These are phyloP conservation scores for Pristionchus fissidentatus DNA, from an alignment of 2,888 invertebrate species.

Conservation along the genomic window DNA sequence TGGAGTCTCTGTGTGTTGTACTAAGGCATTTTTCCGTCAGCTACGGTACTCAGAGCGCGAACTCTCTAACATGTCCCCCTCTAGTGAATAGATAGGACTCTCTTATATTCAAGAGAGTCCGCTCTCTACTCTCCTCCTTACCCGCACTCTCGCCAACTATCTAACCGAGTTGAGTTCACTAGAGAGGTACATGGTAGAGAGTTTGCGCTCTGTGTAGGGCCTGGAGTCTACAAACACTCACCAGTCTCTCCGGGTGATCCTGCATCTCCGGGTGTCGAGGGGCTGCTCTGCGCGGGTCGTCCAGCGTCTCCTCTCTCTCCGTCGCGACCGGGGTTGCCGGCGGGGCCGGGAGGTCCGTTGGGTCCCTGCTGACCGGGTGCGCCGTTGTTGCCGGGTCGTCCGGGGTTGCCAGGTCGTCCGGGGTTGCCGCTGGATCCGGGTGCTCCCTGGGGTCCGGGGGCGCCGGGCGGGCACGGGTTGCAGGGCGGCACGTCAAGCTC, in stretches of 20 bases:
- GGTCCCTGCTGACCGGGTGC: conserved; percentile 66
- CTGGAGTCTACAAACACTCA: conserved; percentile 11
- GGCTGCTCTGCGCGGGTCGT: conserved; percentile 67
- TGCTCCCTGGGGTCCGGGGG: conserved; percentile 70
- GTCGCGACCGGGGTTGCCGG: conserved; percentile 66
- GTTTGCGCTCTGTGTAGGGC: neutral
- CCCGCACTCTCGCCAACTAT: too few relatives aligned
- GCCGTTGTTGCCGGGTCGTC: conserved; percentile 68
- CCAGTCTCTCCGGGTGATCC: conserved; percentile 70
- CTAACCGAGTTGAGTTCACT: conserved; percentile 3
- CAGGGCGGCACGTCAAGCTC: conserved; percentile 75
- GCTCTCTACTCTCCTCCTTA: too few relatives aligned
- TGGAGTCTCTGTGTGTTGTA: too few relatives aligned
- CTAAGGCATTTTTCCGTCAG: too few relatives aligned
- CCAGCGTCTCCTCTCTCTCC: conserved; percentile 71
- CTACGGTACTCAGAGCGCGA: too few relatives aligned
- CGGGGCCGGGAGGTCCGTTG: conserved; percentile 66
- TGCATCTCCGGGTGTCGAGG: conserved; percentile 72
- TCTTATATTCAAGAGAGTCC: too few relatives aligned
- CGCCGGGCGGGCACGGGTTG: conserved; percentile 74
- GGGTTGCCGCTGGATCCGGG: conserved; percentile 64
- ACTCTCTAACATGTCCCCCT: too few relatives aligned
- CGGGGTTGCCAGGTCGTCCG: conserved; percentile 71
- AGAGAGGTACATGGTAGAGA: neutral
- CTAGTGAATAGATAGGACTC: too few relatives aligned